Conservation (phyloP, 1,140 invertebrate species). For the Trichoplusia ni region DNA sequence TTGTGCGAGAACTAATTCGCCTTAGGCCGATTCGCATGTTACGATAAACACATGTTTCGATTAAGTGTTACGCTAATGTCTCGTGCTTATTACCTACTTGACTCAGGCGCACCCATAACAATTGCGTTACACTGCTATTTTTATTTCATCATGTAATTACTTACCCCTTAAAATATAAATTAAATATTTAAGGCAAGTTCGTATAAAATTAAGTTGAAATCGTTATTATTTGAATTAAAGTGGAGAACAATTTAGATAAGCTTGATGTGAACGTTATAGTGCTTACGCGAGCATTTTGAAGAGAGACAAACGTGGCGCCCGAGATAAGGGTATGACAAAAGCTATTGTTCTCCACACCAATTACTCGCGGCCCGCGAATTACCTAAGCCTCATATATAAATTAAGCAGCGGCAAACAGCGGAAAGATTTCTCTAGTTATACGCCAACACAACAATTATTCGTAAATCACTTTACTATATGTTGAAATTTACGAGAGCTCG, state of each 20-base stretch:
- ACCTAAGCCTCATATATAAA: constrained; percentile 82
- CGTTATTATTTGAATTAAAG: background rate
- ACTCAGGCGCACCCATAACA: constrained; percentile 25
- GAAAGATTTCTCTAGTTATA: constrained; percentile 82
- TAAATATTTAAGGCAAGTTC: background rate
- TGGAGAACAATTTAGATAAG: constrained; percentile 47
- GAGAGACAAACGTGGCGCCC: constrained; percentile 71
- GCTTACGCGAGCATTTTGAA: constrained; percentile 62
- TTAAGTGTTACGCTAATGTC: constrained; percentile 64
- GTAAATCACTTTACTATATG: constrained; percentile 82
- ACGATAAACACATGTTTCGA: constrained; percentile 79
- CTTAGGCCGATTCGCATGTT: constrained; percentile 78
- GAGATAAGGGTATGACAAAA: constrained; percentile 80
- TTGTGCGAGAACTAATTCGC: constrained; percentile 81
- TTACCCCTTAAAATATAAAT: constrained; percentile 1
- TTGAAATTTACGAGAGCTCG: constrained; percentile 79
- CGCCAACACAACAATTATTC: constrained; percentile 82
- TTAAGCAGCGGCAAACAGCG: constrained; percentile 80
- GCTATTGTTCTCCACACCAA: constrained; percentile 80
- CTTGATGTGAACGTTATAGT: constrained; percentile 65
- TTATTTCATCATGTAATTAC: constrained; percentile 4
- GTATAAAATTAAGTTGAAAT: background rate
- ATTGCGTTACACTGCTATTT: constrained; percentile 16
- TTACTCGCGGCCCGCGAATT: constrained; percentile 80
- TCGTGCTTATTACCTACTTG: constrained; percentile 41